phyloP scores from a whole-genome alignment of 2,888 invertebrate genomes.

The Silvanus unidentatus region DNA sequence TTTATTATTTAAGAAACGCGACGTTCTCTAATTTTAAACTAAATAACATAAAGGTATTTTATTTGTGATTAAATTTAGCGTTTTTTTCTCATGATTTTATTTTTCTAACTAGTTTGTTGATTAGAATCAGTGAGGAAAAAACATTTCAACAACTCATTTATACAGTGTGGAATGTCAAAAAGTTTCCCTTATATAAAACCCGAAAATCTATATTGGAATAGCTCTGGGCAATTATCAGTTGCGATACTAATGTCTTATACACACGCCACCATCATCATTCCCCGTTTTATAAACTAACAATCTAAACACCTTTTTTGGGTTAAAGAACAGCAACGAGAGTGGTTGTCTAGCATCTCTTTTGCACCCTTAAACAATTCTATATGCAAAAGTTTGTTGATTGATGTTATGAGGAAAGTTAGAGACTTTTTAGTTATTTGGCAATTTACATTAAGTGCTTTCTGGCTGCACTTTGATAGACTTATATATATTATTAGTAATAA shows the following conservation, averaged over 20 bases:
- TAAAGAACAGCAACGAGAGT: neutral
- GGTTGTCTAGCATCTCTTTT: neutral
- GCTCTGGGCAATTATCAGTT: constrained; percentile 14
- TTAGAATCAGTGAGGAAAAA: neutral
- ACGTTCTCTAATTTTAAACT: too few species aligned
- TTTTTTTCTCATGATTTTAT: too few species aligned
- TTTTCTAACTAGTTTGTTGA: too few species aligned
- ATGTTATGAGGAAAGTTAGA: constrained; percentile 35
- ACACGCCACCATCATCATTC: constrained; percentile 8
- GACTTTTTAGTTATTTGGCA: constrained; percentile 36
- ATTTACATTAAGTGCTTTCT: constrained; percentile 36
- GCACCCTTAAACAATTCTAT: constrained; percentile 8
- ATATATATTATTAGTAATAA: constrained; percentile 18
- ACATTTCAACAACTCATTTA: constrained; percentile 13
- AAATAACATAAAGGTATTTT: too few species aligned
- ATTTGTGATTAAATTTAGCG: too few species aligned
- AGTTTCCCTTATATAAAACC: constrained; percentile 13
- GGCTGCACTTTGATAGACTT: constrained; percentile 29
- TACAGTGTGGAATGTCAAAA: constrained; percentile 10
- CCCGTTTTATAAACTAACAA: too few species aligned
- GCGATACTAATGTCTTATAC: constrained; percentile 13
- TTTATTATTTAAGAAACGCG: too few species aligned
- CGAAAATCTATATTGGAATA: constrained; percentile 17
- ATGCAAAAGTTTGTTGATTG: constrained; percentile 32
- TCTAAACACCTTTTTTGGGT: too few species aligned